Percentiles rank a stretch among this genome's conserved stretches.
phyloP scores from a whole-genome alignment of 2,888 invertebrate genomes.

The Drosophila borborema region DNA sequence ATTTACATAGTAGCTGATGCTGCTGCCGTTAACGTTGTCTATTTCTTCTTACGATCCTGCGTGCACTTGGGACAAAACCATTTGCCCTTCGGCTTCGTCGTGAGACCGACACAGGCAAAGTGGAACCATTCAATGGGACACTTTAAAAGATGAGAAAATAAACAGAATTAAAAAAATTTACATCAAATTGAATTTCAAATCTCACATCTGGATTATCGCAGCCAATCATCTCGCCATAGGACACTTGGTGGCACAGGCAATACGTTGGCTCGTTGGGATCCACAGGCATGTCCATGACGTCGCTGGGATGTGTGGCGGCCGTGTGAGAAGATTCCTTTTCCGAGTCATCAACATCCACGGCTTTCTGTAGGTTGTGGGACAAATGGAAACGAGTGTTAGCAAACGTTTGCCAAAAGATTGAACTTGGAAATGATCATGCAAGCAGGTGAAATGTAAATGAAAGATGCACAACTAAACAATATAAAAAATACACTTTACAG shows the following conservation, averaged over 20 bases:
- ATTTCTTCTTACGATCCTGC: constrained; percentile 92
- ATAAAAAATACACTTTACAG: constrained; percentile 6
- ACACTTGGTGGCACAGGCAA: constrained; percentile 98
- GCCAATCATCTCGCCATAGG: constrained; percentile 97
- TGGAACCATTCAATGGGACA: constrained; percentile 97
- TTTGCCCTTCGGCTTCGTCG: constrained; percentile 95
- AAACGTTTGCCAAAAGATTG: neutral
- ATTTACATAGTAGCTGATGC: constrained; percentile 37
- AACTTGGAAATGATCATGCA: constrained; percentile 36
- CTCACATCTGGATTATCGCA: constrained; percentile 93
- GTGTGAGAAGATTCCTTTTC: constrained; percentile 86
- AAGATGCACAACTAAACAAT: constrained; percentile 24
- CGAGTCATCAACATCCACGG: constrained; percentile 85
- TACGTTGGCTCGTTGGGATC: constrained; percentile 99
- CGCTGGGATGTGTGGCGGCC: constrained; percentile 91
- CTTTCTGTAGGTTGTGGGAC: constrained; percentile 71
- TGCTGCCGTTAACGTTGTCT: constrained; percentile 73
- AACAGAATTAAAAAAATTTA: neutral
- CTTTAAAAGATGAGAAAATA: constrained; percentile 76
- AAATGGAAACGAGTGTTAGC: constrained; percentile 2
- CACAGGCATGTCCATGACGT: constrained; percentile 95
- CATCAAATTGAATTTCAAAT: neutral
- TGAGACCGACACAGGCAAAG: constrained; percentile 94
- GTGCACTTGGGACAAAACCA: constrained; percentile 98
- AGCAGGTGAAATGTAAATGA: constrained; percentile 57